Evolutionary conservation across 2,113 vertebrate genomes (phyloP).

Genomic region (Seriola dumerili): DNA sequence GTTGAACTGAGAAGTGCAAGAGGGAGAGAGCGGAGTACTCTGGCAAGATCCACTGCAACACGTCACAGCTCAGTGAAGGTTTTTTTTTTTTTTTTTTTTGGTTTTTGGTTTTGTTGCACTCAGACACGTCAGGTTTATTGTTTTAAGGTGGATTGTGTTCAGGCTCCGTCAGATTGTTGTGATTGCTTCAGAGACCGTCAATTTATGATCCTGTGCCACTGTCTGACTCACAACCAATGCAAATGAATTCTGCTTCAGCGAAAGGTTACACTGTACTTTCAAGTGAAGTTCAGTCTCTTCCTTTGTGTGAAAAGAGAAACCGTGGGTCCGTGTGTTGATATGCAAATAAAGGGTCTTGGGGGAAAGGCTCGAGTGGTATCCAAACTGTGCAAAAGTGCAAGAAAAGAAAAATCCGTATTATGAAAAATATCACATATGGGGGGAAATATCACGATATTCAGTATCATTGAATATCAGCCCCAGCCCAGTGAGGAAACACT

Average conservation of each 20-base stretch:
- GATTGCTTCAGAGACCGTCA: neutral
- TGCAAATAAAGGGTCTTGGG: neutral
- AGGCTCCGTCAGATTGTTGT: neutral
- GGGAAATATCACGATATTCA: too few species aligned
- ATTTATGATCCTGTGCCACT: neutral
- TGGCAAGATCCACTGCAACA: neutral
- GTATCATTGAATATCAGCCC: too few species aligned
- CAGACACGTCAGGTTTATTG: neutral
- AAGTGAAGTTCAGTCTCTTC: neutral
- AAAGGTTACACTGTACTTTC: neutral
- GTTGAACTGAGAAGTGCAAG: conserved; percentile 39
- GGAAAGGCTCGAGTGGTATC: too few species aligned
- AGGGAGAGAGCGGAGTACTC: neutral
- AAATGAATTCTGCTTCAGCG: neutral
- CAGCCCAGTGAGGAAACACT: too few species aligned
- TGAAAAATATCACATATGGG: too few species aligned
- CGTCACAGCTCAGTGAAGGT: neutral
- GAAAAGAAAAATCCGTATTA: too few species aligned
- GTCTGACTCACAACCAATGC: neutral
- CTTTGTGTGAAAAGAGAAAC: neutral
- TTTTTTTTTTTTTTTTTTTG: neutral
- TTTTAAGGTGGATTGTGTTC: neutral
- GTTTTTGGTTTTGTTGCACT: neutral
- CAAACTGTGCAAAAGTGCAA: too few species aligned
- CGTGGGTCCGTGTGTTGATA: neutral